A percentile compares a stretch with the other conserved stretches of the same genome.
phyloP scores from a whole-genome alignment of 2,888 invertebrate genomes.

The Macrosoma leucophasiata region DNA sequence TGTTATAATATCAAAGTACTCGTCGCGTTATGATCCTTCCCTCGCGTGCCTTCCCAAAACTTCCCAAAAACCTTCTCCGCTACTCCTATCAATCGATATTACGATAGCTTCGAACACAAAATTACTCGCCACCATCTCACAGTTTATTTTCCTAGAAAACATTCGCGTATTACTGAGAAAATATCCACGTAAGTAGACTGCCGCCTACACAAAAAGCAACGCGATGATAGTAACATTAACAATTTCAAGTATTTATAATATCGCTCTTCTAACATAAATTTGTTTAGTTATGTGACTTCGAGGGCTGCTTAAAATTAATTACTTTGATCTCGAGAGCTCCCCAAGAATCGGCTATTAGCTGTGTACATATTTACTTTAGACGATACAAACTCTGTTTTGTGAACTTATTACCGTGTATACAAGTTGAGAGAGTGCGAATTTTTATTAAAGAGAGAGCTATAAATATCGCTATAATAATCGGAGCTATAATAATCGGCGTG shows the following conservation, averaged over 20 bases:
- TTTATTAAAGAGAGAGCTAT: no score
- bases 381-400: neutral
- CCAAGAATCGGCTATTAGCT: slow-evolving; percentile 16
- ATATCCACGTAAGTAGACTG: slow-evolving; percentile 12
- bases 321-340: slow-evolving; percentile 23
- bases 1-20: slow-evolving; percentile 56
- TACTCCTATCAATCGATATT: slow-evolving; percentile 64
- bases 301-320: slow-evolving; percentile 26
- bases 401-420: no score
- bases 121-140: no score
- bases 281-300: slow-evolving; percentile 23
- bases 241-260: slow-evolving; percentile 25
- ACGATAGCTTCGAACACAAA: no score
- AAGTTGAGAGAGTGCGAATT: no score
- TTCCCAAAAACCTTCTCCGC: slow-evolving; percentile 49
- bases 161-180: no score
- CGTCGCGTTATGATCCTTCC: slow-evolving; percentile 53
- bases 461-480: no score
- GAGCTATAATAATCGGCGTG: no score
- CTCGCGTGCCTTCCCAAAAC: slow-evolving; percentile 64
- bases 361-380: slow-evolving; percentile 14
- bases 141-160: no score
- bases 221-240: no score
- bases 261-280: no score
- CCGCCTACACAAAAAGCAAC: no score